Evolutionary conservation across 2,888 invertebrate genomes (phyloP).

Genomic region (Carcina quercana): DNA sequence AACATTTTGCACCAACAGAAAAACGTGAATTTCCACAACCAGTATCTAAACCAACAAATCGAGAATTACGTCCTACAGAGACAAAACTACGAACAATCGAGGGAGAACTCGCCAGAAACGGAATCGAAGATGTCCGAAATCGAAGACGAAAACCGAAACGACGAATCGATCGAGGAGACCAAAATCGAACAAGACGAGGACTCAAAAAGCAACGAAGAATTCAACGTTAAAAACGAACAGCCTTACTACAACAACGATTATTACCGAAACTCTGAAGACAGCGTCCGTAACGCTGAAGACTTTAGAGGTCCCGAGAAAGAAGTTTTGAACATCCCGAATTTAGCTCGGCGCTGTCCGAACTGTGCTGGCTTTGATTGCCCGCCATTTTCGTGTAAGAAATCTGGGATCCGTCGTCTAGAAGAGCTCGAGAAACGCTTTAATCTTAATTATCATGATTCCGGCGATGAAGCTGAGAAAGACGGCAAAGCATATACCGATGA

Average conservation of each 20-base stretch:
- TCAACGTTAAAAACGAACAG: slow-evolving; percentile 47
- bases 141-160: slow-evolving; percentile 34
- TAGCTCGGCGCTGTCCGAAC: slow-evolving; percentile 62
- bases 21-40: slow-evolving; percentile 58
- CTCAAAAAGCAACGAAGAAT: slow-evolving; percentile 51
- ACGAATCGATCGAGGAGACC: slow-evolving; percentile 36
- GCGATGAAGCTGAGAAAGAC: slow-evolving; percentile 44
- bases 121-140: slow-evolving; percentile 45
- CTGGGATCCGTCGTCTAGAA: slow-evolving; percentile 54
- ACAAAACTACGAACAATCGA: slow-evolving; percentile 43
- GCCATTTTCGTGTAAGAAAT: slow-evolving; percentile 61
- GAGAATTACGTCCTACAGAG: slow-evolving; percentile 54
- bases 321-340: slow-evolving; percentile 53
- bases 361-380: slow-evolving; percentile 75
- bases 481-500: slow-evolving; percentile 49
- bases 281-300: slow-evolving; percentile 28
- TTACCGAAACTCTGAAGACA: slow-evolving; percentile 19
- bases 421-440: slow-evolving; percentile 61
- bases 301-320: slow-evolving; percentile 40
- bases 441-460: slow-evolving; percentile 56
- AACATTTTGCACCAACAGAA: slow-evolving; percentile 76
- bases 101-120: slow-evolving; percentile 55
- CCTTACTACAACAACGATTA: slow-evolving; percentile 45
- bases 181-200: slow-evolving; percentile 53
- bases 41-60: slow-evolving; percentile 71